phyloP scores from a whole-genome alignment of 2,797 vertebrate genomes.

The Decapterus maruadsi region DNA sequence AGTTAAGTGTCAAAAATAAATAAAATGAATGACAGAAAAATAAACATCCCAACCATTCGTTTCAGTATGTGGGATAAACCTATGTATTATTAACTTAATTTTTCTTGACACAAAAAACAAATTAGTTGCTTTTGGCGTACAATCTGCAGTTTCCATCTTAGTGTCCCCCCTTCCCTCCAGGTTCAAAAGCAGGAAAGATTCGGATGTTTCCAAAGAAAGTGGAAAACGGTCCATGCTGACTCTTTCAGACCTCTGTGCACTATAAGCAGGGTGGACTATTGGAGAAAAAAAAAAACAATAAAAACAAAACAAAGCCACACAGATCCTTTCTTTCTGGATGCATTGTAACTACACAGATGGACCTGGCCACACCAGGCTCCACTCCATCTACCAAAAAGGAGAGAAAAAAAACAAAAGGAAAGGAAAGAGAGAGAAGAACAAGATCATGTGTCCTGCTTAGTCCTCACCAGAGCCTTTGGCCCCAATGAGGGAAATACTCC shows the following conservation, averaged over 20 bases:
- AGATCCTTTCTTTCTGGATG: constrained; percentile 59
- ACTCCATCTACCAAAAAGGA: constrained; percentile 57
- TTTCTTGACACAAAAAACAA: constrained; percentile 73
- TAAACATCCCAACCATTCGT: constrained; percentile 74
- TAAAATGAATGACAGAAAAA: constrained; percentile 71
- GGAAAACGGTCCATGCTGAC: constrained; percentile 56
- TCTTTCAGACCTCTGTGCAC: constrained; percentile 67
- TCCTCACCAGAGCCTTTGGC: constrained; percentile 78
- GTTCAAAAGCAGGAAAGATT: constrained; percentile 69
- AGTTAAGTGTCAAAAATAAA: constrained; percentile 80
- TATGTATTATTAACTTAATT: constrained; percentile 57
- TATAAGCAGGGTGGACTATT: constrained; percentile 59
- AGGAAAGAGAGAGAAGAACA: constrained; percentile 46
- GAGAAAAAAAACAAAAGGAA: constrained; percentile 29
- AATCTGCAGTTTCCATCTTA: constrained; percentile 60
- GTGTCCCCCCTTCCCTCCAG: constrained; percentile 50
- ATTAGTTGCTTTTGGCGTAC: constrained; percentile 72
- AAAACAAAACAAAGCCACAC: constrained; percentile 54
- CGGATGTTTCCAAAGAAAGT: constrained; percentile 60
- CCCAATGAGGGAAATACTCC: constrained; percentile 69
- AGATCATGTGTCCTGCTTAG: constrained; percentile 65
- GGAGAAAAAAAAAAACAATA: constrained; percentile 10
- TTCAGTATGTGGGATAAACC: constrained; percentile 68
- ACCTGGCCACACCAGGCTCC: constrained; percentile 50
- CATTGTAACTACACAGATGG: constrained; percentile 68